Conservation (phyloP, 2,797 vertebrate genomes). For the Propithecus deckenii region DNA sequence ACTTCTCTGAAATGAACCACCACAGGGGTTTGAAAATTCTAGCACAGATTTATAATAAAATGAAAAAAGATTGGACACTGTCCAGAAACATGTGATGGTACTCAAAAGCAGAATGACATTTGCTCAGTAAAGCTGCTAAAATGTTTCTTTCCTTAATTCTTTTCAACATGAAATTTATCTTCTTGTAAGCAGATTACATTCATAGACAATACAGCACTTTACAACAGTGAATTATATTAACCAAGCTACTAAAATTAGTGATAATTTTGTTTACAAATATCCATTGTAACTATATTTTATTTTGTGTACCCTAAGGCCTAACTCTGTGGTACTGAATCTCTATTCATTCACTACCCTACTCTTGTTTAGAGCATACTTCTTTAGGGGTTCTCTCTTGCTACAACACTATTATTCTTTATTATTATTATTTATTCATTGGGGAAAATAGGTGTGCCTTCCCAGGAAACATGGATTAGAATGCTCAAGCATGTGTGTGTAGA, state of each 20-base stretch:
- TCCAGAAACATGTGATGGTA: conserved; percentile 54
- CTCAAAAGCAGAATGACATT: conserved; percentile 55
- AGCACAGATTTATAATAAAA: conserved; percentile 55
- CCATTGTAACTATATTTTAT: not conserved
- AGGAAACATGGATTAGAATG: not conserved
- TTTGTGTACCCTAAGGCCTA: not conserved
- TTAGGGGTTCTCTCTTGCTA: not conserved
- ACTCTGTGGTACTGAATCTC: not conserved
- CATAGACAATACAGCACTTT: not conserved
- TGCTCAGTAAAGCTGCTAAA: conserved; percentile 48
- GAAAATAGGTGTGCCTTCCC: not conserved
- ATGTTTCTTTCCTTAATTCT: not conserved
- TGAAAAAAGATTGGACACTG: conserved; percentile 64
- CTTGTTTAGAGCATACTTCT: not conserved
- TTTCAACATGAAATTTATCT: conserved; percentile 49
- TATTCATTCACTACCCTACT: not conserved
- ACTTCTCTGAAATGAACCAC: conserved; percentile 56
- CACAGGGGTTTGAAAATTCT: conserved; percentile 60
- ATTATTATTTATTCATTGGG: not conserved
- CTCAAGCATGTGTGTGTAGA: not conserved
- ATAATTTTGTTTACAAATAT: conserved; percentile 32
- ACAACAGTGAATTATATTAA: conserved; percentile 4
- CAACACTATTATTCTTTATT: not conserved
- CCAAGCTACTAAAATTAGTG: not conserved
- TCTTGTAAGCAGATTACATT: conserved; percentile 28